Conservation (phyloP, 2,888 invertebrate species). For the Lithophane semibrunnea region DNA sequence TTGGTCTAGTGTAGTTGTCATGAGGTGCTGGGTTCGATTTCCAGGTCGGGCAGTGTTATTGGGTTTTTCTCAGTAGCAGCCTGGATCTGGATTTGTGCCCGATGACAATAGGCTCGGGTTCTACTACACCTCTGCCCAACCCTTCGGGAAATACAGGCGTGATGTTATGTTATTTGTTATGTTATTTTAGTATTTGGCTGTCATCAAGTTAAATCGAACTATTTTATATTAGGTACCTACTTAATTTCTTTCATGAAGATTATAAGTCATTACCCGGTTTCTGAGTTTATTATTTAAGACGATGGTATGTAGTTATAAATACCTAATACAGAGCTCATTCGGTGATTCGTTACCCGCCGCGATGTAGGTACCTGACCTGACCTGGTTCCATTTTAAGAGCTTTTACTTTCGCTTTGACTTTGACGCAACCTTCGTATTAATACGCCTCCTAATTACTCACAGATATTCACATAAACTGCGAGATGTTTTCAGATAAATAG, state of each 20-base stretch:
- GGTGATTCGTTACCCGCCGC: constrained; percentile 33
- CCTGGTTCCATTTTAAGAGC: constrained; percentile 51
- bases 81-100: no score
- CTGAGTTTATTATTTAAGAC: neutral
- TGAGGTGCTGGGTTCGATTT: no score
- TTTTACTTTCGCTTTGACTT: constrained; percentile 48
- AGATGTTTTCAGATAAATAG: constrained; percentile 11
- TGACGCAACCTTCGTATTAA: constrained; percentile 27
- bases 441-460: constrained; percentile 32
- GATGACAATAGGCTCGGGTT: no score
- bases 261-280: neutral
- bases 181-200: neutral
- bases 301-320: neutral
- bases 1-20: no score
- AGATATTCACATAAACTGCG: constrained; percentile 16
- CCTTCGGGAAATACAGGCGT: no score
- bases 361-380: constrained; percentile 47
- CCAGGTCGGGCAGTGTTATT: no score
- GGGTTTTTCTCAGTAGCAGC: no score
- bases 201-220: neutral
- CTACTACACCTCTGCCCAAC: no score
- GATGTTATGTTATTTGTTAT: no score
- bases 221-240: neutral
- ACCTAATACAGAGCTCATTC: constrained; percentile 25
- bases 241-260: no score